Conservation (phyloP, 1,140 invertebrate species). For the Trachymyrmex septentrionalis region DNA sequence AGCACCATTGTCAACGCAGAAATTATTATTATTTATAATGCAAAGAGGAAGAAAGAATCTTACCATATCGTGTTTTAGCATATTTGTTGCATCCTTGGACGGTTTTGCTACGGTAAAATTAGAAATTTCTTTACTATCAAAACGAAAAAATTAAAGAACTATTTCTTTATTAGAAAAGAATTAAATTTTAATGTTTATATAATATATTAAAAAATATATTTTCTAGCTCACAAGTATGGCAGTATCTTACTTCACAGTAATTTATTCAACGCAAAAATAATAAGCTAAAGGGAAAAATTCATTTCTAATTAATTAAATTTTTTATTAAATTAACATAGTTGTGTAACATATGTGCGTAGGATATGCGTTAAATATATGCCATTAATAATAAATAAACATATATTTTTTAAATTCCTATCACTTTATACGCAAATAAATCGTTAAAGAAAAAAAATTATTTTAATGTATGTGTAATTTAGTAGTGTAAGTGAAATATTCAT, state of each 20-base stretch:
- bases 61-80: background rate
- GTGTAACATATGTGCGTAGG: background rate
- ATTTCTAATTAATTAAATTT: background rate
- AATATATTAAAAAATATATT: background rate
- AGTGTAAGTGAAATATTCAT: background rate
- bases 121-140: background rate
- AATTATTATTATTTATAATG: slow-evolving; percentile 31
- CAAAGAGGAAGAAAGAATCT: background rate
- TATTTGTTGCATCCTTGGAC: slow-evolving; percentile 31
- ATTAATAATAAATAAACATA: background rate
- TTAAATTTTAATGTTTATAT: background rate
- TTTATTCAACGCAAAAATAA: slow-evolving; percentile 26
- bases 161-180: background rate
- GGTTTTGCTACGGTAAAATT: slow-evolving; percentile 31
- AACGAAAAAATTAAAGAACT: background rate
- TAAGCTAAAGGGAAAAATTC: background rate
- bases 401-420: background rate
- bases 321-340: background rate
- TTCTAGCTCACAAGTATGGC: slow-evolving; percentile 26
- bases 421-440: background rate
- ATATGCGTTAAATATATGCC: background rate
- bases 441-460: background rate
- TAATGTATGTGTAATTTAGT: no score
- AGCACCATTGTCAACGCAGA: slow-evolving; percentile 31
- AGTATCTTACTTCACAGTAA: slow-evolving; percentile 38